Conservation (phyloP, 2,113 vertebrate genomes). For the Epinephelus moara region DNA sequence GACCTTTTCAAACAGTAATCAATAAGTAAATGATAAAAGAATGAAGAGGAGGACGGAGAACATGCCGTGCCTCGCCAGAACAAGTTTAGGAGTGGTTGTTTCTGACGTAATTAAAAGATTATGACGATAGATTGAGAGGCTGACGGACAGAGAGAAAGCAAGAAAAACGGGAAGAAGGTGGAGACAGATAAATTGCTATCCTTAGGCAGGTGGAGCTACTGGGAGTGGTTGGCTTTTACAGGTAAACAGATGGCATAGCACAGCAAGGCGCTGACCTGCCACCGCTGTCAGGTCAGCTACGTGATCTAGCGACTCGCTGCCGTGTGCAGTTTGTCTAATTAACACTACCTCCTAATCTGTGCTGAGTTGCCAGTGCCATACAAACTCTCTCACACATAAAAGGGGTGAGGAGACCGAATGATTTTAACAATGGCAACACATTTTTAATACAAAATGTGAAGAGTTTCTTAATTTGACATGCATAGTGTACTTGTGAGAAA, state of each 20-base stretch:
- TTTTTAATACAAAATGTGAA: slow-evolving; percentile 9
- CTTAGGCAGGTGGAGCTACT: slow-evolving; percentile 17
- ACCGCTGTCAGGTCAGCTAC: slow-evolving; percentile 68
- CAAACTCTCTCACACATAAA: not conserved
- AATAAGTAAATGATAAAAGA: not conserved
- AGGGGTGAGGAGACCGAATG: not conserved
- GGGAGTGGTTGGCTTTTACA: slow-evolving; percentile 54
- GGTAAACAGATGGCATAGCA: slow-evolving; percentile 81
- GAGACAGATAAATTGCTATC: slow-evolving; percentile 23
- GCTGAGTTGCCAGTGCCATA: slow-evolving; percentile 19
- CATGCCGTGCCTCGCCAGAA: not conserved
- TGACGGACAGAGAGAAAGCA: not conserved
- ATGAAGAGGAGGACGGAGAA: not conserved
- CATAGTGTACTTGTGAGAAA: not conserved
- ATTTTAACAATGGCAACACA: not conserved
- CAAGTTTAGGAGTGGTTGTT: slow-evolving; percentile 30
- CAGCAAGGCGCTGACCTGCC: slow-evolving; percentile 63
- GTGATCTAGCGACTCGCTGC: slow-evolving; percentile 62
- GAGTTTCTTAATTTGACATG: not conserved
- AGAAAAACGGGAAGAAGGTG: slow-evolving; percentile 29
- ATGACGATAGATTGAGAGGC: not conserved
- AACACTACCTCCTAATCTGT: slow-evolving; percentile 58
- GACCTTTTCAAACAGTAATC: not conserved
- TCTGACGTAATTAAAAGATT: not conserved
- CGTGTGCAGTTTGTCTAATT: slow-evolving; percentile 66